Conservation (phyloP, 1,140 invertebrate species). For the Zaprionus vittiger region DNA sequence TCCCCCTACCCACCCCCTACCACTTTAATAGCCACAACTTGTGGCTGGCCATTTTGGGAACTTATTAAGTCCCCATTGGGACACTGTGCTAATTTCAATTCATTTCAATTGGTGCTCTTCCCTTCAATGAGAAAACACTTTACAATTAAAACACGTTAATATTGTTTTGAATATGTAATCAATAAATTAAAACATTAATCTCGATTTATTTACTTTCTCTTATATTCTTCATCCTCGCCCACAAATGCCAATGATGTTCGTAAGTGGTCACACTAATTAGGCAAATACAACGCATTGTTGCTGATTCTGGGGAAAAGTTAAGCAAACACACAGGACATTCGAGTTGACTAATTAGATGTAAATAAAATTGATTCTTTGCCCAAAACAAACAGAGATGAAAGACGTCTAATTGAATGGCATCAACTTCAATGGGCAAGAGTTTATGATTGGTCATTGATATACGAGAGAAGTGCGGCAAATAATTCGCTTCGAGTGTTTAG, state of each 20-base stretch:
- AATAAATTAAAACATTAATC: too few relatives aligned
- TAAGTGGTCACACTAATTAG: conserved; percentile 17
- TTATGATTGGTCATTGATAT: conserved; percentile 5
- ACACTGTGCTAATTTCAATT: not conserved
- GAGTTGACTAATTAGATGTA: conserved; percentile 19
- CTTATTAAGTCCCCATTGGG: not conserved
- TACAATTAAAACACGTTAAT: not conserved
- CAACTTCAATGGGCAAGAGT: conserved; percentile 1
- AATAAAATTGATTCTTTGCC: conserved; percentile 19
- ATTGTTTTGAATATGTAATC: not conserved
- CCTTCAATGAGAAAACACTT: too few relatives aligned
- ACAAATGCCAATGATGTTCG: not conserved
- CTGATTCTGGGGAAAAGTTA: not conserved
- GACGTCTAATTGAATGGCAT: not conserved
- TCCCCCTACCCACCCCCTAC: not conserved
- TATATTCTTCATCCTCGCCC: not conserved
- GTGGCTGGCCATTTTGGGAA: not conserved
- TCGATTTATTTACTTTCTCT: not conserved
- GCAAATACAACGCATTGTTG: not conserved
- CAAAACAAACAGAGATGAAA: not conserved
- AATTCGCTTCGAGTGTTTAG: not conserved
- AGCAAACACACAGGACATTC: not conserved
- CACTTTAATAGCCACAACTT: not conserved
- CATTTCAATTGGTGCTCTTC: not conserved
- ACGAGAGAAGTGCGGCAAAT: not conserved